Evolutionary conservation across 2,113 vertebrate genomes (phyloP).

Genomic region (Eolophus roseicapilla): DNA sequence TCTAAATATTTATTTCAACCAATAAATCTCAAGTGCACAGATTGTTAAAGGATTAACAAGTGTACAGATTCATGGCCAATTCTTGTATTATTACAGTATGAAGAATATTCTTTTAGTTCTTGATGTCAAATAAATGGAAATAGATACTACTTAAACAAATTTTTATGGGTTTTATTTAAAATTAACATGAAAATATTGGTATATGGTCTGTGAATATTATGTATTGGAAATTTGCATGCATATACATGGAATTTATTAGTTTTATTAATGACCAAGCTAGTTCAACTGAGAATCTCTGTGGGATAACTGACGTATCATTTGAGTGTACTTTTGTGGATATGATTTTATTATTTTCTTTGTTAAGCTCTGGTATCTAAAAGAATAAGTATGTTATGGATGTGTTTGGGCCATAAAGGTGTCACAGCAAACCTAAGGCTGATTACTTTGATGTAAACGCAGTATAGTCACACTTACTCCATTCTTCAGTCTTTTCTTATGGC

Average conservation of each 20-base stretch:
- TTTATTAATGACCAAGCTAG: background rate
- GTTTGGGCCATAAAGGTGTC: too few relatives aligned
- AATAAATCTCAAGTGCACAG: background rate
- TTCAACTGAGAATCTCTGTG: background rate
- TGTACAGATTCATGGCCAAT: background rate
- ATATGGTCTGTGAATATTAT: background rate
- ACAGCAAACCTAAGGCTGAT: too few relatives aligned
- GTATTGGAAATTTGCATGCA: background rate
- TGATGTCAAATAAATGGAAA: background rate
- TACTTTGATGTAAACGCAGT: too few relatives aligned
- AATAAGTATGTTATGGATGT: too few relatives aligned
- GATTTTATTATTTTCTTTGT: background rate
- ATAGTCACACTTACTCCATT: too few relatives aligned
- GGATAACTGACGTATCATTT: background rate
- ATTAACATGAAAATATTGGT: background rate
- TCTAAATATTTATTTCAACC: background rate
- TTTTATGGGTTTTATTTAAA: background rate
- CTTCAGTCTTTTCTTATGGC: too few relatives aligned
- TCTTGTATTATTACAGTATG: background rate
- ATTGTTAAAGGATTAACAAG: background rate
- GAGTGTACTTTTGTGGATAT: background rate
- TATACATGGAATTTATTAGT: background rate
- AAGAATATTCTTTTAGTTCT: background rate
- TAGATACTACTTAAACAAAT: background rate
- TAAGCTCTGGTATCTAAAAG: background rate